Base-by-base conservation (phyloP, 2,113 vertebrate genomes). In the Abramis brama region DNA sequence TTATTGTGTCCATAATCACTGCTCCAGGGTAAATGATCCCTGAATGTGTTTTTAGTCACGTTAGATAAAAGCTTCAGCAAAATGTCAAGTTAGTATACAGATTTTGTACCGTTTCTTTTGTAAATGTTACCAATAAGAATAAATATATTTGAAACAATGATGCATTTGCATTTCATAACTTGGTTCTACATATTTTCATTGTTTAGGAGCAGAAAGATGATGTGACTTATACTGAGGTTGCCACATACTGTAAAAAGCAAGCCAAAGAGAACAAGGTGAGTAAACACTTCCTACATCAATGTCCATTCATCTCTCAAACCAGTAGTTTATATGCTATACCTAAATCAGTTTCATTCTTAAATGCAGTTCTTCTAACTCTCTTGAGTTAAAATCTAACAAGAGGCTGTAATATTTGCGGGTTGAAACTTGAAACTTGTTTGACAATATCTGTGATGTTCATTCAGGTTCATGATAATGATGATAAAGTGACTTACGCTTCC, bases 181-280 rank as follows among this genome's bases (percentile, higher is more conserved):
- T 15, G 27, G 12, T 70, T 21, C 33, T 10, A 2, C 17, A 39
- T 39, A 19, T 70, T 1, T 39, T 4, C 1, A 1, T 39, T 76
- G 7, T 76, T 50, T 27, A 76, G 73, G n/a, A 30, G 73, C 45
- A 76, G 45, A 76, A 52, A 50, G 45, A 50, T 50, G 73, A 50
- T 52, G 73, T 52, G n/a, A 47, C n/a, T 52, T 76, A 76, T 76
- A 50, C 25, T 9, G 73, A 76, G 73, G 45, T 76, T 47, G 47
- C 0, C 73, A 52, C 4, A 2, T 6, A 8, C 45, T 5, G 6
- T 19, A 50, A 76, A 76, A 9, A 27, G 13, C 4, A 25, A 76
- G 43, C 13, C 12, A 76, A 10, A 27, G 25, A 52, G 6, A 19
- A 10, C 1, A 4, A 30, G n/a, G 73, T 52, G 73, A 76, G 15